Conservation (phyloP, 2,113 vertebrate species). For the Neotragus moschatus region DNA sequence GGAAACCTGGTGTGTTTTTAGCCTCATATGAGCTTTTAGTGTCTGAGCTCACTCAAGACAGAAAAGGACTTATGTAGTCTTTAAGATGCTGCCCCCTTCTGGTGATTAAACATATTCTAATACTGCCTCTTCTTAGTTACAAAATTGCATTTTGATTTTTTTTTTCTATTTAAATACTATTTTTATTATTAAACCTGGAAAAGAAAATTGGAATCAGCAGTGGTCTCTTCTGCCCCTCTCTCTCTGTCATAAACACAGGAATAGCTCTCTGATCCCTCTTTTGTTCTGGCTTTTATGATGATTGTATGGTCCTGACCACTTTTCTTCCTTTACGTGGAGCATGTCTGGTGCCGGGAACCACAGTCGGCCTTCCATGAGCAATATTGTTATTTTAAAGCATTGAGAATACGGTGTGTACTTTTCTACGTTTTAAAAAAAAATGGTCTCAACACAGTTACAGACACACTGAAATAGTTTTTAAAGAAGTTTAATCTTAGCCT, state of each 20-base stretch:
- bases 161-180: background rate
- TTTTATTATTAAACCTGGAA: background rate
- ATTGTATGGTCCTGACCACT: fast-evolving
- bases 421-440: background rate
- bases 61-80: background rate
- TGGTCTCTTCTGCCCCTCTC: no score
- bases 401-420: background rate
- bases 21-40: background rate
- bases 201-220: background rate
- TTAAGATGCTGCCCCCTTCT: slow-evolving; percentile 79
- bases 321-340: fast-evolving
- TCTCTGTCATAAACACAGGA: background rate
- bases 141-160: background rate
- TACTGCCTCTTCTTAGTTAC: fast-evolving
- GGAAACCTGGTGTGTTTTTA: background rate
- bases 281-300: no score
- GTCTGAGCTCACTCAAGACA: background rate
- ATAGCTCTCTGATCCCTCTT: background rate
- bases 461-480: background rate
- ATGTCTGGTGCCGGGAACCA: background rate
- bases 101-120: background rate
- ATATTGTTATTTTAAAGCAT: background rate
- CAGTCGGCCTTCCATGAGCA: fast-evolving
- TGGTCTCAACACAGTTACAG: background rate
- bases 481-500: background rate